Evolutionary conservation across 2,888 invertebrate species (phyloP), one percentile per base, ranked within the genome.

Genomic region (Mellilla xanthometata): DNA sequence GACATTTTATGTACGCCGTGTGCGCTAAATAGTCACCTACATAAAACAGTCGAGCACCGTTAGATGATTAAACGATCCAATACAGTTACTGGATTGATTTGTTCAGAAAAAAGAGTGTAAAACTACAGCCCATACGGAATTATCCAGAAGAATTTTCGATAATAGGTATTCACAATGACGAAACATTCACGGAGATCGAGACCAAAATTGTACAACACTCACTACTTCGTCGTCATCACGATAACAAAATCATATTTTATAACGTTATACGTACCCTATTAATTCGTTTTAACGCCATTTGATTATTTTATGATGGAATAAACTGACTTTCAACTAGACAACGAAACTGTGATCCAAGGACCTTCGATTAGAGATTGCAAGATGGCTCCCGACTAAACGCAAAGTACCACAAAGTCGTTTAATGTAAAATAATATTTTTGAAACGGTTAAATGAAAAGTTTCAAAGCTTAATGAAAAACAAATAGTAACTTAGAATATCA

Each of bases 271-370:
- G 86, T 93, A 95, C 95, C 96, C 96, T 96, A 94, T 96, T 96
- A 94, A 96, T 96, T 95, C 96, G 95, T 95, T 96, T 96, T 95
- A 96, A 95, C 94, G 96, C 96, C 96, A 96, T 96, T 94, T 93
- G 92, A 91, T 91, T 91, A 90, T 91, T 90, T 90, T 90, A 91
- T 90, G 91, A 91, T 92, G 91, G 92, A 93, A 91, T 92, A 92
- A 91, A 92, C 93, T 93, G 93, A 92, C 92, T 92, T 92, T 92
- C 91, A 92, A 93, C 93, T 93, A 93, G 93, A 93, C 93, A 94
- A 93, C 93, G 93, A 93, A 93, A 93, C 92, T 92, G 93, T 93
- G 93, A 93, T 92, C 93, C 93, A 93, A 93, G 93, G 94, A 94
- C 93, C 94, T 94, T 93, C 93, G 93, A 94, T 94, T 93, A 93